These are phyloP conservation scores for Tinea semifulvella DNA, from an alignment of 2,888 invertebrate species.

Conservation along the genomic window DNA sequence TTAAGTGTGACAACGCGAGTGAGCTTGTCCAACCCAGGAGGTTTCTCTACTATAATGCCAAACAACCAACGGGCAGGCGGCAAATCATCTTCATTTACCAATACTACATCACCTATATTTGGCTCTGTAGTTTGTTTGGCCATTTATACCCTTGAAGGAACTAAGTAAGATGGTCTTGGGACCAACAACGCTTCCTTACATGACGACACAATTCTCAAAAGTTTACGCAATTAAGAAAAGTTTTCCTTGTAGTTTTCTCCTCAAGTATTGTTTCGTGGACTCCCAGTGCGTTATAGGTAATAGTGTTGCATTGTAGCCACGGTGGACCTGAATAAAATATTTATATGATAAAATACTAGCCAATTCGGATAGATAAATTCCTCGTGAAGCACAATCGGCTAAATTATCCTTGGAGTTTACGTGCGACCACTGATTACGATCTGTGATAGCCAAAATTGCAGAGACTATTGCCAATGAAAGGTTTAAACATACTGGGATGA, in stretches of 20 bases:
- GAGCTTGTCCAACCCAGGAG: no score
- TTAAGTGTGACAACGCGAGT: no score
- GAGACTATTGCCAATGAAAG: slow-evolving; percentile 21
- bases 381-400: slow-evolving; percentile 18
- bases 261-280: background rate
- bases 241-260: background rate
- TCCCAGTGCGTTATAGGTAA: background rate
- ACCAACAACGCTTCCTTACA: background rate
- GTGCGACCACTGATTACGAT: slow-evolving; percentile 16
- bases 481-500: slow-evolving; percentile 22
- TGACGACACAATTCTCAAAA: background rate
- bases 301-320: slow-evolving; percentile 8
- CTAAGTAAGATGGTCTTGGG: no score
- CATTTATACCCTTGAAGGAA: no score
- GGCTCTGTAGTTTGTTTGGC: no score
- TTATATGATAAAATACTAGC: slow-evolving; percentile 14
- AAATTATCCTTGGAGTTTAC: slow-evolving; percentile 18
- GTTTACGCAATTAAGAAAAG: background rate
- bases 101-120: no score
- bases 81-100: no score
- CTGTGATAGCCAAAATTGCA: slow-evolving; percentile 18
- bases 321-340: slow-evolving; percentile 13
- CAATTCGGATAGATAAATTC: slow-evolving; percentile 14
- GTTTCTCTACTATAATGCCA: no score
- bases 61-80: no score